Evolutionary conservation across 2,113 vertebrate species (phyloP).

Genomic region (Nyctibius bracteatus): DNA sequence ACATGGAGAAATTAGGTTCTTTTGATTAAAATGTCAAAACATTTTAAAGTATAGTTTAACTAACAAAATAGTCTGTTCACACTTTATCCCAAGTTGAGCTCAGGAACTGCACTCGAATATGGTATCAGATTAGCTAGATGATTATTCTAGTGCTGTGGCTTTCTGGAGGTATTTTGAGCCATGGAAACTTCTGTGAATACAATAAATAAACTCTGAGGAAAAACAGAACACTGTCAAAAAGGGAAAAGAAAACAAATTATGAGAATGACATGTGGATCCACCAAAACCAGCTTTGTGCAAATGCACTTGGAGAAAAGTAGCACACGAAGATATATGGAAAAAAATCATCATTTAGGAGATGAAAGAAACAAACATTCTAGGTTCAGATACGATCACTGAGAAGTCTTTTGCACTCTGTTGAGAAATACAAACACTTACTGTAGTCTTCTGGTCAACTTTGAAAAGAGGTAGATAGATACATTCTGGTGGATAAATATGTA

Average conservation of each 20-base stretch:
- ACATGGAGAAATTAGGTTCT: neutral
- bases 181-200: neutral
- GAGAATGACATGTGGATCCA: neutral
- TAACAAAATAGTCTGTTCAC: neutral
- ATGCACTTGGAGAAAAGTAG: neutral
- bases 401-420: neutral
- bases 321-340: neutral
- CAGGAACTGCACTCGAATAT: neutral
- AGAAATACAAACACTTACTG: neutral
- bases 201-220: neutral
- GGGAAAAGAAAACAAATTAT: neutral
- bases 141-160: neutral
- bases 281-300: neutral
- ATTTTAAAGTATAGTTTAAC: neutral
- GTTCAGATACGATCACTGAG: neutral
- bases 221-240: neutral
- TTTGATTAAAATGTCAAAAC: constrained; percentile 18
- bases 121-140: neutral
- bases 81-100: neutral
- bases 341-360: neutral
- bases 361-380: neutral
- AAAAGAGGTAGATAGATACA: neutral
- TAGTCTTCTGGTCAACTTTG: neutral
- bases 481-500: neutral
- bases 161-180: neutral